Evolutionary conservation across 37 sponge, comb jelly and placozoan genomes (phyloP), one percentile per base, ranked within the genome.

Genomic region (Chondrilla cf. caribensis): DNA sequence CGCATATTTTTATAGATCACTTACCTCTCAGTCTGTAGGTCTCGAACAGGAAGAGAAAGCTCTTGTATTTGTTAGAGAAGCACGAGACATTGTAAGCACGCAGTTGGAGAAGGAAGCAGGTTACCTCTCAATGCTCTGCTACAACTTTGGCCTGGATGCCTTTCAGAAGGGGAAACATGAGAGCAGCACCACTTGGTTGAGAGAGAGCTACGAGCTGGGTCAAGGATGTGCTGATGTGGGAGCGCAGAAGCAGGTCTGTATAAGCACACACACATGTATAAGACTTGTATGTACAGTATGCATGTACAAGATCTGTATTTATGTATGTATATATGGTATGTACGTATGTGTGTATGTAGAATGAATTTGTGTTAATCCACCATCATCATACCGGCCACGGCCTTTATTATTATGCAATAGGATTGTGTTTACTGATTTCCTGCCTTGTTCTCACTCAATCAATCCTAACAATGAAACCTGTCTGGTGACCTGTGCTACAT

Each of bases 161-260:
- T 96, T 86, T 42, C 87, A 94, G 67, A 82, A 80, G 70, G 86
- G 70, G 8, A 71, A 26, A 6, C 84, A 86, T 81, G 81, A 86
- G 42, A 47, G 77, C 70, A 84, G 90, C 72, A 82, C 88, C 17
- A 26, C 38, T 17, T 94, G 95, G 95, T 87, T 96, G 24, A 90
- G 88, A 92, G 95, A 94, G 89, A 94, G 95, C 75, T 94, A 94
- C 83, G 95, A 94, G 58, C 79, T 94, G 66, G 95, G 95, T 3
- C 78, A 86, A 38, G 79, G 71, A 9, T 72, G 75, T 39, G 33
- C 68, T 31, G 29, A 38, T 38, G 86, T 93, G 43, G 90, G 83
- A 3, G 91, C 86, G 9, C 70, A 75, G 0, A 89, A 93, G 54
- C 94, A 87, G 77, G 87, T 86, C 0, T n/a, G 54, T 26, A 35